Conservation (phyloP, 2,888 invertebrate genomes). For the Crossocerus cetratus region DNA sequence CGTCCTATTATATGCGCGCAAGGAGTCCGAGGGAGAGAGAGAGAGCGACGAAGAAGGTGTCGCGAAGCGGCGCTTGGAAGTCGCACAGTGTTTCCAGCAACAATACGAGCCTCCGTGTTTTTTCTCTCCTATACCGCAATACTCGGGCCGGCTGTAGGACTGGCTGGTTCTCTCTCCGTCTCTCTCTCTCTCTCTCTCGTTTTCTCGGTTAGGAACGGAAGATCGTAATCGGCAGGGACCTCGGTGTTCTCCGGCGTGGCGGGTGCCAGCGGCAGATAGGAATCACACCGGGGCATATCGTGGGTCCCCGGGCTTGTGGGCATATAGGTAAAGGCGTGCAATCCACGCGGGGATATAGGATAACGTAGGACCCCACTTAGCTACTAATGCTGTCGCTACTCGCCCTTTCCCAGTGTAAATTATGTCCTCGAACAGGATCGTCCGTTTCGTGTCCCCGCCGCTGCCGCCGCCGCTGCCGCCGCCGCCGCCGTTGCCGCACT, state of each 20-base stretch:
- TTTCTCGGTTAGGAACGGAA: slow-evolving; percentile 47
- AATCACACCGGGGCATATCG: slow-evolving; percentile 57
- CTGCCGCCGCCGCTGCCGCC: slow-evolving; percentile 27
- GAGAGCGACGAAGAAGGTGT: not conserved
- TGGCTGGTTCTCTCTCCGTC: not conserved
- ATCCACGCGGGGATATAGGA: slow-evolving; percentile 68
- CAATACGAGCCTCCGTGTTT: not conserved
- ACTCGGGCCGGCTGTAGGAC: not conserved
- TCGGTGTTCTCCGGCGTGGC: slow-evolving; percentile 62
- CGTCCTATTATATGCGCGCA: not conserved
- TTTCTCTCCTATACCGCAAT: not conserved
- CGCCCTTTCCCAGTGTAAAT: slow-evolving; percentile 70
- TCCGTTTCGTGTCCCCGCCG: slow-evolving; percentile 52
- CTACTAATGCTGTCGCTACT: slow-evolving; percentile 75
- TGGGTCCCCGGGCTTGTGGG: slow-evolving; percentile 36
- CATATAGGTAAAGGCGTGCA: slow-evolving; percentile 60
- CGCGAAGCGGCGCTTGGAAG: not conserved
- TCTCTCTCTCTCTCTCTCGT: too few relatives aligned
- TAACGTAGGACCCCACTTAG: slow-evolving; percentile 74
- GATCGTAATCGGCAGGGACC: slow-evolving; percentile 69
- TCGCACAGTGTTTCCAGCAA: not conserved
- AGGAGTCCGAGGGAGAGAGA: too few relatives aligned
- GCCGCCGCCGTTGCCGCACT: not conserved
- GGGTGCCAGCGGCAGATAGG: slow-evolving; percentile 67
- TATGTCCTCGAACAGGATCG: slow-evolving; percentile 67